Conservation (phyloP, 2,113 vertebrate genomes). For the Xiphophorus hellerii region DNA sequence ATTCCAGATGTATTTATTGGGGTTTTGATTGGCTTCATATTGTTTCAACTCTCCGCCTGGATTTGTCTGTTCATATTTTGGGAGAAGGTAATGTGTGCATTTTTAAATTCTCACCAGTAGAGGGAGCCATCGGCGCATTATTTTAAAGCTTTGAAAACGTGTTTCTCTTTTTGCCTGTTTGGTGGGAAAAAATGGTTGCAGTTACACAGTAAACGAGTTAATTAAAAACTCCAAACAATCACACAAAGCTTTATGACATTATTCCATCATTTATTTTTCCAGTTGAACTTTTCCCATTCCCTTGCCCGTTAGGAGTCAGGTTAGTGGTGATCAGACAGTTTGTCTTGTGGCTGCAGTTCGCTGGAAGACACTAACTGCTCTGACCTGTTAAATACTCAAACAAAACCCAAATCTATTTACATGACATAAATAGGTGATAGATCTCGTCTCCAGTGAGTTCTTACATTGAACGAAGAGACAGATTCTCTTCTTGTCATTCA, state of each 20-base stretch:
- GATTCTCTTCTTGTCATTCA: constrained; percentile 83
- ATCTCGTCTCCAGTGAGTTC: constrained; percentile 84
- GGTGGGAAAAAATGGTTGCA: neutral
- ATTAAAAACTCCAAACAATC: constrained; percentile 7
- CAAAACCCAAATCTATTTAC: constrained; percentile 74
- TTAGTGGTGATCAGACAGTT: constrained; percentile 20
- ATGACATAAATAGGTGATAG: constrained; percentile 77
- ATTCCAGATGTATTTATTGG: neutral
- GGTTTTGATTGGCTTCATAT: too few relatives aligned
- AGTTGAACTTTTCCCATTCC: constrained; percentile 75
- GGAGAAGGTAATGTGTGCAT: neutral
- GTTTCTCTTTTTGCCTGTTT: neutral
- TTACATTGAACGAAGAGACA: constrained; percentile 67
- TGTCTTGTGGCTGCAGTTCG: constrained; percentile 53
- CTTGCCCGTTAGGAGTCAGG: constrained; percentile 63
- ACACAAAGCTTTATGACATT: neutral
- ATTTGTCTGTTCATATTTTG: neutral
- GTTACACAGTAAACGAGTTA: neutral
- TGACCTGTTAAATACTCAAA: constrained; percentile 80
- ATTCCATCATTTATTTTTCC: constrained; percentile 72
- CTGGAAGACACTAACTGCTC: constrained; percentile 57
- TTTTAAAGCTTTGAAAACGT: neutral
- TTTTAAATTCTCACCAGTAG: constrained; percentile 53
- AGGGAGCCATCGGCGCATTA: constrained; percentile 55
- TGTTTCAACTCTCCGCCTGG: too few relatives aligned